phyloP scores from a whole-genome alignment of 2,797 vertebrate genomes.

The Sus cebifrons region DNA sequence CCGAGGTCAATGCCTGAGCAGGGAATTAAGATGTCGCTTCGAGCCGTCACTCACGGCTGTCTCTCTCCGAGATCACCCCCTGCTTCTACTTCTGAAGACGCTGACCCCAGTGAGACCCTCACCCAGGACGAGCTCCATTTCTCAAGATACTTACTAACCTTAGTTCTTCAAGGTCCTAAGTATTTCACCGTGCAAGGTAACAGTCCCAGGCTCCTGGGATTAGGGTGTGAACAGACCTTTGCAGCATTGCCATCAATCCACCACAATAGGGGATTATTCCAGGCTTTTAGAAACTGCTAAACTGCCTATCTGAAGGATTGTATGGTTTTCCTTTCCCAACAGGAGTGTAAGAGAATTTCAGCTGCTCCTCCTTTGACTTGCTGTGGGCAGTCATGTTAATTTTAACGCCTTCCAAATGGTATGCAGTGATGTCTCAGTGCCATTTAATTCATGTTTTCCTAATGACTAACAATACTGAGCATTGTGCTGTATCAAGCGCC shows the following conservation, averaged over 20 bases:
- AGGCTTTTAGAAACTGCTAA: background rate
- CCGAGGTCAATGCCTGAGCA: too few relatives aligned
- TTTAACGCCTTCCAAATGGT: background rate
- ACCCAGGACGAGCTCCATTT: background rate
- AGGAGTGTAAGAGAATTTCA: background rate
- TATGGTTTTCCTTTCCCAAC: background rate
- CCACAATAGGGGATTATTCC: background rate
- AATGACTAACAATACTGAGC: background rate
- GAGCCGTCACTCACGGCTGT: too few relatives aligned
- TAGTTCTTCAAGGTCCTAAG: background rate
- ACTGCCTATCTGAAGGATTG: background rate
- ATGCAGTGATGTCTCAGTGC: background rate
- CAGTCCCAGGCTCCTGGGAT: background rate
- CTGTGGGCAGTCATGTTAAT: background rate
- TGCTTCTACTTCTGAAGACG: background rate
- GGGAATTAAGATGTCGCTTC: too few relatives aligned
- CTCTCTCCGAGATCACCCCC: background rate
- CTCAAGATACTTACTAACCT: background rate
- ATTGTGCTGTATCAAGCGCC: background rate
- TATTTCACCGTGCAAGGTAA: background rate
- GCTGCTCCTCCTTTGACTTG: background rate
- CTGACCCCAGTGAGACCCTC: background rate
- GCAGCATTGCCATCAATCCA: background rate
- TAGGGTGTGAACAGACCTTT: background rate
- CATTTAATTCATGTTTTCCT: background rate